Conservation (phyloP, 2,888 invertebrate species). For the Andrena haemorrhoa region DNA sequence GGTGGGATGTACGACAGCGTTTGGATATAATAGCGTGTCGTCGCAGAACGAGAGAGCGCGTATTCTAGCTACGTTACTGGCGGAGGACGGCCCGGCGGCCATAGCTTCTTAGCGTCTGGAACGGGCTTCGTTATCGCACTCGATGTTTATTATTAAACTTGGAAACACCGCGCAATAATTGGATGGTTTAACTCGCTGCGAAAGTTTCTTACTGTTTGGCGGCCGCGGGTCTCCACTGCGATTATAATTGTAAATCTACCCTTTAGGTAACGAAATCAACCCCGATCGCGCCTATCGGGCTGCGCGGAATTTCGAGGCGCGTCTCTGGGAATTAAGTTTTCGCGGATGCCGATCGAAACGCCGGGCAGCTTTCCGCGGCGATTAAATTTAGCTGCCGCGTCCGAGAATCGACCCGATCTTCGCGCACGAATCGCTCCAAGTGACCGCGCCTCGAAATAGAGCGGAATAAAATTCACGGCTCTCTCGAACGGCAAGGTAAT, state of each 20-base stretch:
- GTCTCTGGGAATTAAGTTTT: background rate
- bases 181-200: conserved; percentile 52
- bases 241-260: conserved; percentile 51
- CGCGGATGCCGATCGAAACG: background rate
- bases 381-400: conserved; percentile 35
- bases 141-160: conserved; percentile 73
- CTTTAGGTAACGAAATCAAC: conserved; percentile 1
- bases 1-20: conserved; percentile 1
- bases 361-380: conserved; percentile 5
- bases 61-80: conserved; percentile 55
- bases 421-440: conserved; percentile 58
- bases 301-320: background rate
- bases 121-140: conserved; percentile 71
- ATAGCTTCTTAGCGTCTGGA: conserved; percentile 43
- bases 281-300: background rate
- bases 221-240: conserved; percentile 10
- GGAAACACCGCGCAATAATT: conserved; percentile 61
- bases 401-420: conserved; percentile 42
- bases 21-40: conserved; percentile 24
- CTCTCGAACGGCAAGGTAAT: conserved; percentile 82
- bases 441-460: conserved; percentile 77
- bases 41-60: conserved; percentile 22
- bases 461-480: conserved; percentile 81
- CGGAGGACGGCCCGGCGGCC: conserved; percentile 27
- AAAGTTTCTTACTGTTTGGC: conserved; percentile 39